A percentile compares a stretch with the other conserved stretches of the same genome.
Conservation (phyloP, 2,113 vertebrate species). For the Sinocyclocheilus anophthalmus region DNA sequence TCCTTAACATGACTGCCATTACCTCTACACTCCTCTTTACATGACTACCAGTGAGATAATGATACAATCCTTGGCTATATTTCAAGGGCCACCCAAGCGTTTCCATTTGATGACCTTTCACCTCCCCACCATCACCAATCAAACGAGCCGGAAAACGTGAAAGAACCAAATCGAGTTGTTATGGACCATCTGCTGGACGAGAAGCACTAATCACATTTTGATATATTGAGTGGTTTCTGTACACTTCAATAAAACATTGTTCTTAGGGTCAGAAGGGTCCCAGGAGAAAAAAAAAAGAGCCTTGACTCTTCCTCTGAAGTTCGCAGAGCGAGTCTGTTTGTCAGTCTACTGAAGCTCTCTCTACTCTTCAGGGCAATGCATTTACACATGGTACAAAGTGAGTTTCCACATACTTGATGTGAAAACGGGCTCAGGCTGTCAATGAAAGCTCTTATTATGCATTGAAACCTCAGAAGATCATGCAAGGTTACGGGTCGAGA, state of each 20-base stretch:
- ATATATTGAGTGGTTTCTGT: slow-evolving; percentile 45
- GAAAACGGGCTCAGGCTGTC: slow-evolving; percentile 64
- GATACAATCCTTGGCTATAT: background rate
- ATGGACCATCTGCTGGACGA: background rate
- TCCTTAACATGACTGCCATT: background rate
- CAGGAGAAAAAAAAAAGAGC: slow-evolving; percentile 61
- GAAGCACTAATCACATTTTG: slow-evolving; percentile 39
- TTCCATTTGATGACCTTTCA: slow-evolving; percentile 8
- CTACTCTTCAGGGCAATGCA: slow-evolving; percentile 63
- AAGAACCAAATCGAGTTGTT: slow-evolving; percentile 21
- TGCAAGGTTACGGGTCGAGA: slow-evolving; percentile 66
- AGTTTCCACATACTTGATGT: slow-evolving; percentile 64
- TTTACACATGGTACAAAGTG: slow-evolving; percentile 64
- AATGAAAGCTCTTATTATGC: slow-evolving; percentile 70
- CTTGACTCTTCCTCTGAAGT: slow-evolving; percentile 65
- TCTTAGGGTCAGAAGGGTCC: slow-evolving; percentile 59
- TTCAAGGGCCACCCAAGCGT: slow-evolving; percentile 12
- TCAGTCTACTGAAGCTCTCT: slow-evolving; percentile 67
- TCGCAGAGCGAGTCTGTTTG: slow-evolving; percentile 67
- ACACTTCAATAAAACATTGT: slow-evolving; percentile 60
- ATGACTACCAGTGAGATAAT: slow-evolving; percentile 2
- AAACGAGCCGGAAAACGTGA: slow-evolving; percentile 13
- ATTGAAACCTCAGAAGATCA: slow-evolving; percentile 66
- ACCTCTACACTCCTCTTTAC: background rate
- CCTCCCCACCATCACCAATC: background rate